Evolutionary conservation across 2,888 invertebrate species (phyloP).

Genomic region (Argyra leucocephala): DNA sequence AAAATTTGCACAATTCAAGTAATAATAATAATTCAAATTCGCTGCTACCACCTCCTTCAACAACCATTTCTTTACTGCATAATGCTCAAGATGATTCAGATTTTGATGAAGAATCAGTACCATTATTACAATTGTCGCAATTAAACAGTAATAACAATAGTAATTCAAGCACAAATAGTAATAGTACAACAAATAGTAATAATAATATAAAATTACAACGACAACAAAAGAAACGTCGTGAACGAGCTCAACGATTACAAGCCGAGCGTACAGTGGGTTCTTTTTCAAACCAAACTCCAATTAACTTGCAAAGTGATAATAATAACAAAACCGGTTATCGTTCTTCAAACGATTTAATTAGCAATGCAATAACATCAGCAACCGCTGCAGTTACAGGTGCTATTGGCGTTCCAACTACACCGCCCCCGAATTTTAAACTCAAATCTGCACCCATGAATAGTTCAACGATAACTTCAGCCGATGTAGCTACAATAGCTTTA

Average conservation of each 20-base stretch:
- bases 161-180: neutral
- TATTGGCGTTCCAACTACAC: neutral
- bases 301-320: slow-evolving; percentile 20
- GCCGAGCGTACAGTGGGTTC: slow-evolving; percentile 64
- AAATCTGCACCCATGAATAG: neutral
- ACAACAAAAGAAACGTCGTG: slow-evolving; percentile 76
- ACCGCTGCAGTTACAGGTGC: neutral
- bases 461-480: neutral
- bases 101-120: slow-evolving; percentile 11
- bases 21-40: neutral
- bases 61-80: neutral
- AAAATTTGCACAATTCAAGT: neutral
- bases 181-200: slow-evolving; percentile 15
- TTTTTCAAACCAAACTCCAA: slow-evolving; percentile 27
- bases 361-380: slow-evolving; percentile 13
- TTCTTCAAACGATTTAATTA: neutral
- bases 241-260: slow-evolving; percentile 85
- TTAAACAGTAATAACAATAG: neutral
- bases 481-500: neutral
- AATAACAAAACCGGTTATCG: neutral
- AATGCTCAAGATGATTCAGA: slow-evolving; percentile 10
- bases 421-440: neutral
- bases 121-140: slow-evolving; percentile 8
- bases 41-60: slow-evolving; percentile 2
- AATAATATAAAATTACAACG: slow-evolving; percentile 41